phyloP scores from a whole-genome alignment of 2,113 vertebrate species.

The Protobothrops mucrosquamatus region DNA sequence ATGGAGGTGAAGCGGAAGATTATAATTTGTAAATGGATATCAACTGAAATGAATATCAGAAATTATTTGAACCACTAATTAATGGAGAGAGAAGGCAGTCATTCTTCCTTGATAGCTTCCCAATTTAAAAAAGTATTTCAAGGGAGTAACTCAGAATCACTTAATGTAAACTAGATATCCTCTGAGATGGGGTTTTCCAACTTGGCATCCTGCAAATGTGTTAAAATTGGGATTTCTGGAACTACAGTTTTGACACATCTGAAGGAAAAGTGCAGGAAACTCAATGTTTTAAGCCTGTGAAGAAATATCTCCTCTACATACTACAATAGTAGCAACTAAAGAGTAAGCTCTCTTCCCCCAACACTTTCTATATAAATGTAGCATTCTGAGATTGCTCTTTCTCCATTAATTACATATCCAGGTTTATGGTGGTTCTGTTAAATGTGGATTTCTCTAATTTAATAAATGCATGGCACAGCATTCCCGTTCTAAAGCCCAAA shows the following conservation, averaged over 20 bases:
- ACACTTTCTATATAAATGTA: background rate
- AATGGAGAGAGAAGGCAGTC: background rate
- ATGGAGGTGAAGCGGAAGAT: background rate
- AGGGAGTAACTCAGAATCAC: background rate
- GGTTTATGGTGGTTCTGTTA: background rate
- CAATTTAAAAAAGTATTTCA: background rate
- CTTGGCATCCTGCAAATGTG: background rate
- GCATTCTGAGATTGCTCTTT: background rate
- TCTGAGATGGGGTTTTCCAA: background rate
- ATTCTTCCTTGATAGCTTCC: background rate
- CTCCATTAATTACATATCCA: background rate
- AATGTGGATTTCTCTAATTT: background rate
- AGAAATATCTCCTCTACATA: background rate
- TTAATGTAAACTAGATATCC: background rate
- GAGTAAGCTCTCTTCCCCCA: background rate
- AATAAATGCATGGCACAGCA: background rate
- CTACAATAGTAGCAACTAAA: background rate
- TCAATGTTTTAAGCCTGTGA: background rate
- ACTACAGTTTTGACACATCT: background rate
- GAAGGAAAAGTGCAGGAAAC: background rate
- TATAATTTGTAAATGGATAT: background rate
- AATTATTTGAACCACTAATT: background rate
- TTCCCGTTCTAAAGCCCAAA: background rate
- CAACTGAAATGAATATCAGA: background rate
- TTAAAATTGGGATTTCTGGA: background rate